These are phyloP conservation scores for Sarcophaga carnaria DNA, from an alignment of 2,888 invertebrate genomes.

Conservation along the genomic window DNA sequence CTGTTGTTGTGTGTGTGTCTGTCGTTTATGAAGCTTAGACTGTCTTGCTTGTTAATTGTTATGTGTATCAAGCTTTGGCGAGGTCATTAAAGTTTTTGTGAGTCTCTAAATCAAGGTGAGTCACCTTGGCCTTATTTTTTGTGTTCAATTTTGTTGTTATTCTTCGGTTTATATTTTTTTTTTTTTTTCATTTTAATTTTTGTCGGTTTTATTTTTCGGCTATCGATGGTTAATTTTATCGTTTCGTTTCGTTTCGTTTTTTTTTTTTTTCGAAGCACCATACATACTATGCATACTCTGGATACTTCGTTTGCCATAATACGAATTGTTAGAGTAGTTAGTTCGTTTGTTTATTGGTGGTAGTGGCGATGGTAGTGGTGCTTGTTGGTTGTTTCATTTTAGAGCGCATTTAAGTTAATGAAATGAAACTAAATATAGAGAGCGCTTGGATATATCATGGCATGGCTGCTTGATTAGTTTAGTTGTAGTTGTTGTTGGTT, in stretches of 20 bases:
- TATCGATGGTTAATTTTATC: conserved; percentile 61
- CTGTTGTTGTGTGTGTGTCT: conserved; percentile 29
- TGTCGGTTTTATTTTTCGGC: conserved; percentile 66
- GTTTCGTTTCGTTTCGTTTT: conserved; percentile 21
- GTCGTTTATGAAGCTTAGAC: background rate
- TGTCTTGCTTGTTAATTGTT: conserved; percentile 63
- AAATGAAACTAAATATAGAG: conserved; percentile 70
- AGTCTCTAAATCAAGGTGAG: conserved; percentile 80
- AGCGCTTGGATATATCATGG: conserved; percentile 50
- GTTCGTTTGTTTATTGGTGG: too few relatives aligned
- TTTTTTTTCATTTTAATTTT: conserved; percentile 41
- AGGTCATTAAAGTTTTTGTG: conserved; percentile 78
- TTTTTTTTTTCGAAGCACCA: too few relatives aligned
- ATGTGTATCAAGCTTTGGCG: conserved; percentile 77
- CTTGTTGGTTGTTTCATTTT: background rate
- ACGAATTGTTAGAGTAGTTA: conserved; percentile 1
- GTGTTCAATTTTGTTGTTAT: conserved; percentile 52
- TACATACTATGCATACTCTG: background rate
- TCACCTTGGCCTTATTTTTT: conserved; percentile 80
- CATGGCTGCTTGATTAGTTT: conserved; percentile 41
- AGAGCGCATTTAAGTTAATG: conserved; percentile 41
- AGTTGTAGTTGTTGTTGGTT: background rate
- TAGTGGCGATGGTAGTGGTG: too few relatives aligned
- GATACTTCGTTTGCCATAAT: conserved; percentile 5
- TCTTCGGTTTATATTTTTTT: conserved; percentile 29